Conservation (phyloP, 2,797 vertebrate genomes). For the Selene dorsalis region DNA sequence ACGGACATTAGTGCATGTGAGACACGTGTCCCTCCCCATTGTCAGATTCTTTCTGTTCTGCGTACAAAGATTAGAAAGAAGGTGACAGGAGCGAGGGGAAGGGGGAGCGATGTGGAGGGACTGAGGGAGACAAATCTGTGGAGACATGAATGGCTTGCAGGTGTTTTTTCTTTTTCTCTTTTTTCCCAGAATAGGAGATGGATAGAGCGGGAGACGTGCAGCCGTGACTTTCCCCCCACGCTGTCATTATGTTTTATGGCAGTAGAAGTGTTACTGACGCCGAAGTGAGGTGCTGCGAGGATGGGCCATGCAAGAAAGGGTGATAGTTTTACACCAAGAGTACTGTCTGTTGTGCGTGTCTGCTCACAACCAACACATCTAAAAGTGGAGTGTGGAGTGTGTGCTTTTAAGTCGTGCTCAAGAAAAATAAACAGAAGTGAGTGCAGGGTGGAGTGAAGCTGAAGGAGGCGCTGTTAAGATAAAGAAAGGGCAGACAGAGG, state of each 20-base stretch:
- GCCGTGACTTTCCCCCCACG: slow-evolving; percentile 28
- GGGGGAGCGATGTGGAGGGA: slow-evolving; percentile 35
- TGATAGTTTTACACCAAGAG: slow-evolving; percentile 44
- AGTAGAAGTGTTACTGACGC: slow-evolving; percentile 57
- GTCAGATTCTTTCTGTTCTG: slow-evolving; percentile 56
- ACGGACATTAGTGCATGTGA: slow-evolving; percentile 58
- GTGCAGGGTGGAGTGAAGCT: slow-evolving; percentile 45
- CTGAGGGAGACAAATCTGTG: slow-evolving; percentile 68
- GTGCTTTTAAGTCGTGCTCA: slow-evolving; percentile 25
- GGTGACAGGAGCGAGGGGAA: slow-evolving; percentile 49
- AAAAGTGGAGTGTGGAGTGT: slow-evolving; percentile 24
- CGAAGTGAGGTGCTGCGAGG: slow-evolving; percentile 36
- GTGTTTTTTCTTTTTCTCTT: slow-evolving; percentile 62
- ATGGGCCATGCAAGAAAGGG: slow-evolving; percentile 38
- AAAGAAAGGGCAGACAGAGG: slow-evolving; percentile 38
- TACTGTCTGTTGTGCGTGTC: slow-evolving; percentile 33
- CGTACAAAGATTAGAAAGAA: slow-evolving; percentile 59
- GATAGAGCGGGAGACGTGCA: slow-evolving; percentile 56
- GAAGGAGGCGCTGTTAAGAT: slow-evolving; percentile 33
- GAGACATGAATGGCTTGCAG: slow-evolving; percentile 79
- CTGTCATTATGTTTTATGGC: slow-evolving; percentile 77
- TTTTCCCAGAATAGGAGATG: slow-evolving; percentile 25
- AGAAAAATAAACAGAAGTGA: slow-evolving; percentile 56
- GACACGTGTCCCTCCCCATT: slow-evolving; percentile 44
- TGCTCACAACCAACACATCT: slow-evolving; percentile 32